Conservation (phyloP, 1,140 invertebrate genomes). For the Drosophila mayri region DNA sequence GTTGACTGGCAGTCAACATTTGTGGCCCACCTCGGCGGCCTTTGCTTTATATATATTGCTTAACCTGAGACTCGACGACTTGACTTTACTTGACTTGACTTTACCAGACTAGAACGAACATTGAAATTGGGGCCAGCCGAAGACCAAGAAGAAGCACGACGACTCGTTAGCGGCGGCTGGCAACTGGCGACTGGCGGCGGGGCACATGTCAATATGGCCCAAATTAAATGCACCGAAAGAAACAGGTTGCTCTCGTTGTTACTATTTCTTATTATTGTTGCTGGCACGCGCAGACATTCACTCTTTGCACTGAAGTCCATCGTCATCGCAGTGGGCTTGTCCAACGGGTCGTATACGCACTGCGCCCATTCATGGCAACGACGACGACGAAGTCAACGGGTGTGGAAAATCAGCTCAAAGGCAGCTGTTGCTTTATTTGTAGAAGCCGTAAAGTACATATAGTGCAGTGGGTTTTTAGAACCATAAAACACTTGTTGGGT, state of each 20-base stretch:
- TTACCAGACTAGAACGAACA: constrained; percentile 56
- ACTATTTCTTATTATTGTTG: constrained; percentile 19
- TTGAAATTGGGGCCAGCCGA: constrained; percentile 51
- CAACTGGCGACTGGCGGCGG: constrained; percentile 19
- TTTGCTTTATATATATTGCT: constrained; percentile 33
- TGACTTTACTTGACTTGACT: constrained; percentile 16
- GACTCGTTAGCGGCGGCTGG: constrained; percentile 52
- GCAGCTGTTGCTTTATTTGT: constrained; percentile 32
- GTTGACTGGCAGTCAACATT: constrained; percentile 45
- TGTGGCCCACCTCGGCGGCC: constrained; percentile 57
- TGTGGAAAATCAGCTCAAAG: constrained; percentile 18
- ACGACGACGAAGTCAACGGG: constrained; percentile 3
- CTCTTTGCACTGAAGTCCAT: constrained; percentile 26
- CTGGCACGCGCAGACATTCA: constrained; percentile 51
- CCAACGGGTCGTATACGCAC: constrained; percentile 62
- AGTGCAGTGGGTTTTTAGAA: constrained; percentile 28
- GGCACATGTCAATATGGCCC: constrained; percentile 77
- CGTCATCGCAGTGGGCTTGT: constrained; percentile 26
- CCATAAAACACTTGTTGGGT: constrained; percentile 16
- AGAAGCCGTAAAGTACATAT: constrained; percentile 12
- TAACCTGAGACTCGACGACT: neutral
- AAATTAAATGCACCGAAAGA: constrained; percentile 68
- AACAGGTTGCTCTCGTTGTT: constrained; percentile 66
- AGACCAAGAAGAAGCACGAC: constrained; percentile 41
- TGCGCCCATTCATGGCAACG: constrained; percentile 51